Percentiles rank a stretch among this genome's conserved stretches.
Evolutionary conservation across 1,140 invertebrate genomes (phyloP).

Genomic region (Chironomus striatipennis): DNA sequence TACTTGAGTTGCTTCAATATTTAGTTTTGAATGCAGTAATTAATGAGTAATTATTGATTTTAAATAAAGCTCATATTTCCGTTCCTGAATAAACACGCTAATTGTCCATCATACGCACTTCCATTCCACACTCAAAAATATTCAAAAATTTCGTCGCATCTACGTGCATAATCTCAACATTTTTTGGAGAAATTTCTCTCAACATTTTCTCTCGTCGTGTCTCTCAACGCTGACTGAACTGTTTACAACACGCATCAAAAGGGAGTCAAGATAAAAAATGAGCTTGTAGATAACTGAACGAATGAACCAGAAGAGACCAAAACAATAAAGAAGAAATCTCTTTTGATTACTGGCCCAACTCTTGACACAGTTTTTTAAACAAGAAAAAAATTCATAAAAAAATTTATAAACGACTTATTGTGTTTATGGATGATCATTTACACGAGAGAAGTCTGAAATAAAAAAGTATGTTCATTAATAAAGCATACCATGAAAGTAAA

Average conservation of each 20-base stretch:
- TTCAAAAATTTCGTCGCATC: background rate
- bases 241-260: too few species aligned
- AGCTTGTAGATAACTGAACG: background rate
- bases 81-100: background rate
- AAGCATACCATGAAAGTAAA: background rate
- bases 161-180: background rate
- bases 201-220: background rate
- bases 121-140: background rate
- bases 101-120: background rate
- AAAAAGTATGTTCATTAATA: too few species aligned
- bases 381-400: too few species aligned
- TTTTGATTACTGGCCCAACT: background rate
- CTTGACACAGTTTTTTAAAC: slow-evolving; percentile 2
- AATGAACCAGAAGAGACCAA: background rate
- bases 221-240: background rate
- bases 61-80: background rate
- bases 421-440: background rate
- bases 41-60: background rate
- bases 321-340: background rate
- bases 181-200: background rate
- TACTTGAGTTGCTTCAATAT: background rate
- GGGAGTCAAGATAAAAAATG: background rate
- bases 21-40: background rate
- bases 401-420: background rate
- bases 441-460: too few species aligned